These are phyloP conservation scores for Eremophila alpestris DNA, from an alignment of 2,797 vertebrate genomes.

Conservation along the genomic window DNA sequence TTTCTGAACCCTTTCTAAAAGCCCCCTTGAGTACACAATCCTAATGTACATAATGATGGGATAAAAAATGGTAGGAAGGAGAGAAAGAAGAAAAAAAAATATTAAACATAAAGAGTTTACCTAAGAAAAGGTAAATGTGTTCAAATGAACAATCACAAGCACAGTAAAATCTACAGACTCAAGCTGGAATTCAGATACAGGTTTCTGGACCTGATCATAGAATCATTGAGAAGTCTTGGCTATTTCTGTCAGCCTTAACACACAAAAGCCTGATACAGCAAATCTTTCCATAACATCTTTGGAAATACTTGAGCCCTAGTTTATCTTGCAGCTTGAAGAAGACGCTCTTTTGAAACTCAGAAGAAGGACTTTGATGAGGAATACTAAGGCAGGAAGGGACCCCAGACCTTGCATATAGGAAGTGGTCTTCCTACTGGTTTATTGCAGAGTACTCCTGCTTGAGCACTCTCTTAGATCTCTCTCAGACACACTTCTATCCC, in stretches of 20 bases:
- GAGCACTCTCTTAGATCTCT: not conserved
- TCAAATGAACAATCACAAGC: not conserved
- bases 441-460: not conserved
- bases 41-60: accelerated
- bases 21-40: not conserved
- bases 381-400: not conserved
- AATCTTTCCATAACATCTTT: not conserved
- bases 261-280: not conserved
- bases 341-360: not conserved
- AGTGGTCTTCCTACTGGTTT: accelerated
- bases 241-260: not conserved
- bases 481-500: not conserved
- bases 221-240: not conserved
- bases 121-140: not conserved
- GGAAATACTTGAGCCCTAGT: not conserved
- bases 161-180: not conserved
- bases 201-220: not conserved
- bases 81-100: not conserved
- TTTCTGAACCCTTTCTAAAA: slow-evolving; percentile 10
- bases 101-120: not conserved
- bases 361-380: not conserved
- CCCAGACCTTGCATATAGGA: not conserved
- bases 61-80: not conserved
- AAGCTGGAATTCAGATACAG: not conserved
- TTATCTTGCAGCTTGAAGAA: not conserved